Conservation (phyloP, 2,888 invertebrate species). For the Diadegma fenestrale region DNA sequence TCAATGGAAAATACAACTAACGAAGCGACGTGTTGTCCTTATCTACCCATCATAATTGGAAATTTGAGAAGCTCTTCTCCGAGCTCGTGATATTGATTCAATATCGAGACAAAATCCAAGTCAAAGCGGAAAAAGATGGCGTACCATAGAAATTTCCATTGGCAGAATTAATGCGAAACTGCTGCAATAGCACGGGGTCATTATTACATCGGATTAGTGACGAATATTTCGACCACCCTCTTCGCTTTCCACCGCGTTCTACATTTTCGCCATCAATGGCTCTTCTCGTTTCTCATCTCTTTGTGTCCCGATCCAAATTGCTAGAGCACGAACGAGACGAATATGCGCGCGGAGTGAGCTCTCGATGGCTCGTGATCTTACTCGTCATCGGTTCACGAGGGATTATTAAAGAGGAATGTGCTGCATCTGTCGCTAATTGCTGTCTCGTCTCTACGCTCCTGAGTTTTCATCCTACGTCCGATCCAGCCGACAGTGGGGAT, state of each 20-base stretch:
- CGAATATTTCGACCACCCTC: slow-evolving; percentile 81
- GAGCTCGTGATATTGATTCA: background rate
- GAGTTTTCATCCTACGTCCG: slow-evolving; percentile 66
- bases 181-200: slow-evolving; percentile 75
- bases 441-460: slow-evolving; percentile 79
- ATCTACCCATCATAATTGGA: background rate
- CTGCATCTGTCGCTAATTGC: slow-evolving; percentile 84
- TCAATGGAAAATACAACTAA: no score
- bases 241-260: slow-evolving; percentile 56
- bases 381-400: slow-evolving; percentile 72
- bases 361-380: slow-evolving; percentile 63
- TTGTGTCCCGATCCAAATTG: slow-evolving; percentile 58
- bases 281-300: slow-evolving; percentile 51
- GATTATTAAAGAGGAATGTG: slow-evolving; percentile 85
- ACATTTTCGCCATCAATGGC: background rate
- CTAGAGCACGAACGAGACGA: slow-evolving; percentile 34
- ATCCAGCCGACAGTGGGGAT: slow-evolving; percentile 13
- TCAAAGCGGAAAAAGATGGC: background rate
- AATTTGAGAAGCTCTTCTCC: background rate
- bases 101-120: background rate
- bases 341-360: slow-evolving; percentile 48
- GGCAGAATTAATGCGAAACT: background rate
- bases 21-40: no score
- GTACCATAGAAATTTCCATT: slow-evolving; percentile 2
- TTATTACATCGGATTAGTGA: slow-evolving; percentile 84